phyloP scores from a whole-genome alignment of 2,888 invertebrate genomes.

The Eremobia ochroleuca region DNA sequence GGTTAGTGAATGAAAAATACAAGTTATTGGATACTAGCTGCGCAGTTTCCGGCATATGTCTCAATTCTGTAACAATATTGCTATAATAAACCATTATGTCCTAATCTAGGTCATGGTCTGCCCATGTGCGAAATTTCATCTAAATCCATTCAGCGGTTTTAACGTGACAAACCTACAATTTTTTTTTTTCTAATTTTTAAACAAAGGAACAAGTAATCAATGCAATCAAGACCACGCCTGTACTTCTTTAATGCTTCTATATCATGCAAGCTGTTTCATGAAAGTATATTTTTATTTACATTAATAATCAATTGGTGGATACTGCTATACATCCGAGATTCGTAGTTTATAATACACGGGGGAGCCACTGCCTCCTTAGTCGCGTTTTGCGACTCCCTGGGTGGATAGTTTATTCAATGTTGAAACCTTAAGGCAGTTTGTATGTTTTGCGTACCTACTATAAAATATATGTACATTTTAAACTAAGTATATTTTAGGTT shows the following conservation, averaged over 20 bases:
- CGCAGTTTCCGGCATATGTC: not conserved
- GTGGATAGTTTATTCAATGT: slow-evolving; percentile 46
- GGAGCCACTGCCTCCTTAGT: slow-evolving; percentile 41
- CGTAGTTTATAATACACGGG: slow-evolving; percentile 42
- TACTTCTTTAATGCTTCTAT: not conserved
- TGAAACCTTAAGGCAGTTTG: slow-evolving; percentile 38
- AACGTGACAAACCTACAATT: too few relatives aligned
- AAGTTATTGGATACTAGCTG: not conserved
- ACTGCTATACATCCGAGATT: slow-evolving; percentile 23
- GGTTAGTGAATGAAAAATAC: not conserved
- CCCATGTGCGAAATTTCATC: too few relatives aligned
- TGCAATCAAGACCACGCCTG: not conserved
- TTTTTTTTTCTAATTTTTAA: not conserved
- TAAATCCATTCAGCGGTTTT: too few relatives aligned
- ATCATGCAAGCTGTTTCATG: slow-evolving; percentile 5
- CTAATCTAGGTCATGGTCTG: not conserved
- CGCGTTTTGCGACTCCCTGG: slow-evolving; percentile 34
- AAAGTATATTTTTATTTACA: slow-evolving; percentile 49
- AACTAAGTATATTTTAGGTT: not conserved
- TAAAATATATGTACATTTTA: not conserved
- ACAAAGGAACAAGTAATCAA: not conserved
- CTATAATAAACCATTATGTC: too few relatives aligned
- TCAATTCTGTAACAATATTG: too few relatives aligned
- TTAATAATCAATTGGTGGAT: slow-evolving; percentile 44
- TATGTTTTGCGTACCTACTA: not conserved